These are phyloP conservation scores for Anodontia alba DNA, from an alignment of 2,888 invertebrate genomes.

Conservation along the genomic window DNA sequence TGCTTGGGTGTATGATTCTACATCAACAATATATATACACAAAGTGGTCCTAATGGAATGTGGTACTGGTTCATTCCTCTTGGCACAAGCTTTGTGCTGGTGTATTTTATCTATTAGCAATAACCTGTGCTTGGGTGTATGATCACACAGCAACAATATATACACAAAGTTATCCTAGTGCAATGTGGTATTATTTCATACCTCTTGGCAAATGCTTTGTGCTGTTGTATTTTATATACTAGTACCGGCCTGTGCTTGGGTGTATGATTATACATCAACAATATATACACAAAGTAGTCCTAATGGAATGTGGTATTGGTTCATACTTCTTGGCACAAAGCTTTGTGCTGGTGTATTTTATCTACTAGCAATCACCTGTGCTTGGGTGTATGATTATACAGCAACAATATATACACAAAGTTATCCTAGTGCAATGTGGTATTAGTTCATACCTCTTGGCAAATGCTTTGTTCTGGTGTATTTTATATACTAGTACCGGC, in stretches of 20 bases:
- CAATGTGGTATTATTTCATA: not conserved
- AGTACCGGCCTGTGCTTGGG: conserved; percentile 7
- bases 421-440: too few relatives aligned
- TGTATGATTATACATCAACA: not conserved
- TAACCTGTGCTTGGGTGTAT: conserved; percentile 6
- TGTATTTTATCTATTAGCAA: not conserved
- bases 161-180: not conserved
- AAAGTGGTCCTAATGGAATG: too few relatives aligned
- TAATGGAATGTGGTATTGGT: too few relatives aligned
- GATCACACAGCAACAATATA: not conserved
- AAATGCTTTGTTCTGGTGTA: not conserved
- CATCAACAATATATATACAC: too few relatives aligned
- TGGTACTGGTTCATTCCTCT: not conserved
- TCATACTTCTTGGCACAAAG: not conserved
- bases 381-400: not conserved
- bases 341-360: too few relatives aligned
- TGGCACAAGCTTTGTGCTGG: not conserved
- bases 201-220: not conserved
- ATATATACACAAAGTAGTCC: too few relatives aligned
- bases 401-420: not conserved
- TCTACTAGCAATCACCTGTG: not conserved
- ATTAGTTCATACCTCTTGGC: too few relatives aligned
- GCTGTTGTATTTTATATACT: not conserved
- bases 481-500: not conserved
- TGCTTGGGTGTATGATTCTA: not conserved